Evolutionary conservation across 2,113 vertebrate species (phyloP), one percentile per base, ranked within the genome.

Genomic region (Percopsis transmontana): DNA sequence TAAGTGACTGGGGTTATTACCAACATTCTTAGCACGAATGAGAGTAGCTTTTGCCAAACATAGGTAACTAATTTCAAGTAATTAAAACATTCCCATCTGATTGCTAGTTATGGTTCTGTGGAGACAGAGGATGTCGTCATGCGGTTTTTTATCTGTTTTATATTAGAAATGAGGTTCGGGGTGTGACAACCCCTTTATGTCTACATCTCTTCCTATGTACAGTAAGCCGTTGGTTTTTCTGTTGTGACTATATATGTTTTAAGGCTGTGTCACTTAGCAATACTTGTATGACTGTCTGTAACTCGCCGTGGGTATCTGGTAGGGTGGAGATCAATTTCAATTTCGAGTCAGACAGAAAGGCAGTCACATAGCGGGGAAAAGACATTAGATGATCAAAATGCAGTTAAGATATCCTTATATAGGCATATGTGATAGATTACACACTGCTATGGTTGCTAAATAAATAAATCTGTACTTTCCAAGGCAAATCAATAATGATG

Each of bases 301-400:
- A 6, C 51, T 53, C 14, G 20, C 51, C 21, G 20, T 53, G 20
- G 14, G 21, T 53, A 23, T 24, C 42, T 16, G 72, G 27, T 55
- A 12, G 85, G 83, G 82, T 77, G 83, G 78, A 61, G 82, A 64
- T 24, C 39, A 2, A 14, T 72, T 74, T 33, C 27, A 33, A 33
- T 76, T n/a, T n/a, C n/a, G 62, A 83, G 63, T 80, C 77, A 87
- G 58, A 82, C 67, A 63, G 72, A 76, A 55, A 80, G 38, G 72
- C 13, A 6, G 10, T 14, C 44, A 47, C 44, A n/a, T n/a, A 47
- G 14, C 5, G 12, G 44, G 44, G n/a, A 47, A 16, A n/a, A 47
- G 44, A 33, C 27, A 4, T 33, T 6, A 33, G n/a, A n/a, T 6
- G 3, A 33, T 33, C 27, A 33, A 33, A 33, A 33, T 33, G 27